phyloP scores from a whole-genome alignment of 1,140 invertebrate genomes.

The Diorhabda sublineata region DNA sequence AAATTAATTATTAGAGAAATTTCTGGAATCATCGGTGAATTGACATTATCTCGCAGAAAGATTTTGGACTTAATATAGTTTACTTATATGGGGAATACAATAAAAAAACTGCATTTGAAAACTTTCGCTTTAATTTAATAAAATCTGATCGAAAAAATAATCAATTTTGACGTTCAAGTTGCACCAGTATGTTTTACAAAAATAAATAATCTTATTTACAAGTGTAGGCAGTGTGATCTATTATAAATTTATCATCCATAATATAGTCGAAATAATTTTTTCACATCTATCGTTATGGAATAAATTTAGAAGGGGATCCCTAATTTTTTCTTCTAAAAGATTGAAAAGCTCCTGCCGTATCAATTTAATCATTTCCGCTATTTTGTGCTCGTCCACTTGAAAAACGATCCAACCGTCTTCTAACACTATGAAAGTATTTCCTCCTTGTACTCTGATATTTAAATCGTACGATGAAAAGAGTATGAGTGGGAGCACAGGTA shows the following conservation, averaged over 20 bases:
- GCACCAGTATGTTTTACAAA: background rate
- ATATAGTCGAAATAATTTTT: slow-evolving; percentile 75
- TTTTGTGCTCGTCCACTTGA: slow-evolving; percentile 66
- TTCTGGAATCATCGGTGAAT: too few species aligned
- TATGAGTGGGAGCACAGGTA: slow-evolving; percentile 72
- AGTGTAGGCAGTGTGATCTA: background rate
- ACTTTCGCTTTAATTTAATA: background rate
- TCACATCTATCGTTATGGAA: slow-evolving; percentile 70
- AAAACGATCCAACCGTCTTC: slow-evolving; percentile 84
- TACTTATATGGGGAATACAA: too few species aligned
- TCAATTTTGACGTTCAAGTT: background rate
- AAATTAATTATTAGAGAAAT: too few species aligned
- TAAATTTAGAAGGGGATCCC: slow-evolving; percentile 72
- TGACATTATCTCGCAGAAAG: too few species aligned
- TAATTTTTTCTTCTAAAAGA: slow-evolving; percentile 75
- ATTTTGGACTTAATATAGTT: too few species aligned
- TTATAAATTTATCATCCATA: slow-evolving; percentile 54
- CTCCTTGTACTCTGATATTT: slow-evolving; percentile 67
- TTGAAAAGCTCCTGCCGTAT: slow-evolving; percentile 69
- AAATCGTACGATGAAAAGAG: slow-evolving; percentile 73
- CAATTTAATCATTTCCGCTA: slow-evolving; percentile 72
- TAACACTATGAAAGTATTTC: slow-evolving; percentile 69
- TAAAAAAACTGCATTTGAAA: too few species aligned
- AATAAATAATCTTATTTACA: slow-evolving; percentile 11
- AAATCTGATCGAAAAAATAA: background rate